phyloP scores from a whole-genome alignment of 2,888 invertebrate genomes.

The Oscheius sp. region DNA sequence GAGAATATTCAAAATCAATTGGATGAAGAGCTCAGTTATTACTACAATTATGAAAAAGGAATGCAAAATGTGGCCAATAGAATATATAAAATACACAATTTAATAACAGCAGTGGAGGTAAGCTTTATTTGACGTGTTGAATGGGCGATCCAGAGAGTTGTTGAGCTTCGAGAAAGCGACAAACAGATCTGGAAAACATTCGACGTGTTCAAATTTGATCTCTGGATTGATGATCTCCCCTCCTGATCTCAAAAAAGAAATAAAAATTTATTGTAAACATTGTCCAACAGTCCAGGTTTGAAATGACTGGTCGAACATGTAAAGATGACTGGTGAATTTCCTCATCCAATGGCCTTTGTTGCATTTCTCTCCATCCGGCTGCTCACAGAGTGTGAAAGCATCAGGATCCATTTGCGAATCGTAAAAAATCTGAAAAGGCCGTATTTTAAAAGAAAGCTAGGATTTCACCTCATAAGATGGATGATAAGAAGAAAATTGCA shows the following conservation, averaged over 20 bases:
- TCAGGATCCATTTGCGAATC: constrained; percentile 38
- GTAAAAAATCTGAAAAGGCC: constrained; percentile 39
- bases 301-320: constrained; percentile 43
- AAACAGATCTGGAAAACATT: not conserved
- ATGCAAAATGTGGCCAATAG: not conserved
- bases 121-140: not conserved
- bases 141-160: not conserved
- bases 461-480: constrained; percentile 47
- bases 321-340: constrained; percentile 39
- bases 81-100: constrained; percentile 14
- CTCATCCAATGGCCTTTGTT: constrained; percentile 40
- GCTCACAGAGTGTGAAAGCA: constrained; percentile 44
- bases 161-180: constrained; percentile 8
- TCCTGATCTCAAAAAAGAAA: no score
- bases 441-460: no score
- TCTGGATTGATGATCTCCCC: constrained; percentile 1
- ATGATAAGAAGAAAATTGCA: constrained; percentile 44
- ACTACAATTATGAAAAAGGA: constrained; percentile 2
- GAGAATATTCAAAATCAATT: not conserved
- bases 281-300: constrained; percentile 23
- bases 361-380: constrained; percentile 47
- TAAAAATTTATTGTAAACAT: constrained; percentile 30
- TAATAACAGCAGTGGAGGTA: constrained; percentile 8
- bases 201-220: constrained; percentile 17
- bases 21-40: not conserved